A percentile compares a stretch with the other conserved stretches of the same genome.
Conservation (phyloP, 2,888 invertebrate genomes). For the Mesopsocus fuscifrons region DNA sequence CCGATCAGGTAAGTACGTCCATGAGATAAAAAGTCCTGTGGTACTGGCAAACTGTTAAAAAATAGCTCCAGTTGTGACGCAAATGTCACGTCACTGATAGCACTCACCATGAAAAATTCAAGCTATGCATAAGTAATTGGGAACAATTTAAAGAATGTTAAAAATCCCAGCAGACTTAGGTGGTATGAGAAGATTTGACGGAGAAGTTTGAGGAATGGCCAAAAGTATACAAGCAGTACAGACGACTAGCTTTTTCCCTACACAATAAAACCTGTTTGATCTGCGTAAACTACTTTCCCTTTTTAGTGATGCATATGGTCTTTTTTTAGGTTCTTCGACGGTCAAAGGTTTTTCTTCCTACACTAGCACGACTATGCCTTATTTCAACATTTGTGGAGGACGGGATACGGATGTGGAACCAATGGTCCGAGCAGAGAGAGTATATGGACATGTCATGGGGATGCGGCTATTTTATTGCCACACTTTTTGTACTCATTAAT, state of each 20-base stretch:
- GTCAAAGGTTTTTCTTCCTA: slow-evolving; percentile 83
- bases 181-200: too few species aligned
- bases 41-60: slow-evolving; percentile 5
- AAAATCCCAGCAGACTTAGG: too few species aligned
- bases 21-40: neutral
- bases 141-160: too few species aligned
- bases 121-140: slow-evolving; percentile 7
- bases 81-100: slow-evolving; percentile 33
- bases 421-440: slow-evolving; percentile 93
- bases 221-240: too few species aligned
- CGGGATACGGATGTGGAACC: slow-evolving; percentile 98
- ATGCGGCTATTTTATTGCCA: slow-evolving; percentile 85
- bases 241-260: too few species aligned
- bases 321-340: slow-evolving; percentile 70
- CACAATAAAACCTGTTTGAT: too few species aligned
- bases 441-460: slow-evolving; percentile 97
- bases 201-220: too few species aligned
- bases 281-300: too few species aligned
- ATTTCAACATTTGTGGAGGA: slow-evolving; percentile 99
- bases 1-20: slow-evolving; percentile 63
- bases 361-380: slow-evolving; percentile 86
- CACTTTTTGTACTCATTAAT: slow-evolving; percentile 88
- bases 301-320: too few species aligned
- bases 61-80: slow-evolving; percentile 13
- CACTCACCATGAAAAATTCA: slow-evolving; percentile 6